Evolutionary conservation across 2,113 vertebrate genomes (phyloP).

Genomic region (Dinomys branickii): DNA sequence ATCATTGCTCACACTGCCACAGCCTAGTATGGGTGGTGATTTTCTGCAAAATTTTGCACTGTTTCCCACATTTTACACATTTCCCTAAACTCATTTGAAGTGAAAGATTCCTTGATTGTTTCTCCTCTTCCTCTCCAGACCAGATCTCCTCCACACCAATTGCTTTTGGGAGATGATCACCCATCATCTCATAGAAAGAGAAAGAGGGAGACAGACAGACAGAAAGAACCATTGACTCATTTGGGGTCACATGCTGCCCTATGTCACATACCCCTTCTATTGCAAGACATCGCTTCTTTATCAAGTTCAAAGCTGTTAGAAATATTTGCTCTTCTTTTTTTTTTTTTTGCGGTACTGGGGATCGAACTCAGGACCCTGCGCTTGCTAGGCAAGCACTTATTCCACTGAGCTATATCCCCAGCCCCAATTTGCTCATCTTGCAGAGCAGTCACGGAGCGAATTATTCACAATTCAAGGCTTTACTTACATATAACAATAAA

Average conservation of each 20-base stretch:
- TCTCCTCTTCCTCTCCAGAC: background rate
- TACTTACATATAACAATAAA: background rate
- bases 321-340: background rate
- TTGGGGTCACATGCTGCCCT: background rate
- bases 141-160: background rate
- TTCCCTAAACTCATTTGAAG: background rate
- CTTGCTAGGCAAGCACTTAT: too few species aligned
- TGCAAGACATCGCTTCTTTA: background rate
- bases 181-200: background rate
- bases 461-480: background rate
- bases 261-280: background rate
- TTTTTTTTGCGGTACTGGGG: too few species aligned
- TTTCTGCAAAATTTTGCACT: background rate
- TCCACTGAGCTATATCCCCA: too few species aligned
- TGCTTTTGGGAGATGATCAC: background rate
- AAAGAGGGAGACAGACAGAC: background rate
- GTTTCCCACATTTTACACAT: background rate
- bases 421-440: too few species aligned
- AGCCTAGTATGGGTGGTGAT: background rate
- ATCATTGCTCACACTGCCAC: background rate
- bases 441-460: background rate
- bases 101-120: background rate
- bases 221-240: background rate
- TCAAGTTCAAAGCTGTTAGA: background rate
- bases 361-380: too few species aligned